Evolutionary conservation across 2,888 invertebrate species (phyloP), one percentile per base, ranked within the genome.

Genomic region (Rhagium mordax): DNA sequence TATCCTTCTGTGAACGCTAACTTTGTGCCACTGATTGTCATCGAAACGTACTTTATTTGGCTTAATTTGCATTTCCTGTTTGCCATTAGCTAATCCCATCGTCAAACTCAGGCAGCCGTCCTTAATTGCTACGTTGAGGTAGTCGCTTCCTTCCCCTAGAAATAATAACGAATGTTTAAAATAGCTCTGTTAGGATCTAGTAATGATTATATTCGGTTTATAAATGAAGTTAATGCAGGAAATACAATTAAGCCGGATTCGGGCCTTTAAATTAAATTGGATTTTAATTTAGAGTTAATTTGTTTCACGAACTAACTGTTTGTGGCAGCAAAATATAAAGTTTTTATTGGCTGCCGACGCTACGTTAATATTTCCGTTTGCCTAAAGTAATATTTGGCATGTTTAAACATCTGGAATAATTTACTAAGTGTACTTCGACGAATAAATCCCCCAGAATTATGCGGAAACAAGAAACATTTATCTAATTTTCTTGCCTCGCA

Each of bases 21-120:
- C 93, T 88, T 95, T 96, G 88, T 98, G 98, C 98, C 98, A 98
- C 86, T 96, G 96, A 88, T 98, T 97, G 88, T 98, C 98, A 86
- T 98, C 97, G 87, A 98, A 97, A 62, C 97, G 92, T 27, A 97
- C 94, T 88, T 94, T 94, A 60, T 95, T 92, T 0, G 97, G 96
- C 86, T 94, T 96, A 83, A 97, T 95, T 85, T 94, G 95, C 91
- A 96, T 93, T 89, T 96, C 96, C 85, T 96, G 93, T 85, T 95
- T 94, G 7, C 96, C 96, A 84, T 95, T 95, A 2, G 97, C 96
- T 21, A 98, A 90, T 1, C 96, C 96, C 93, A 98, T 96, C 53
- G 95, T 94, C 62, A 98, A 90, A 33, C 95, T 94, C 7, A 97
- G 93, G 2, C 95, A 96, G 0, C 98, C 98, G 84, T 97, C 97